Evolutionary conservation across 2,888 invertebrate genomes (phyloP).

Genomic region (Tenthredo mesomela): DNA sequence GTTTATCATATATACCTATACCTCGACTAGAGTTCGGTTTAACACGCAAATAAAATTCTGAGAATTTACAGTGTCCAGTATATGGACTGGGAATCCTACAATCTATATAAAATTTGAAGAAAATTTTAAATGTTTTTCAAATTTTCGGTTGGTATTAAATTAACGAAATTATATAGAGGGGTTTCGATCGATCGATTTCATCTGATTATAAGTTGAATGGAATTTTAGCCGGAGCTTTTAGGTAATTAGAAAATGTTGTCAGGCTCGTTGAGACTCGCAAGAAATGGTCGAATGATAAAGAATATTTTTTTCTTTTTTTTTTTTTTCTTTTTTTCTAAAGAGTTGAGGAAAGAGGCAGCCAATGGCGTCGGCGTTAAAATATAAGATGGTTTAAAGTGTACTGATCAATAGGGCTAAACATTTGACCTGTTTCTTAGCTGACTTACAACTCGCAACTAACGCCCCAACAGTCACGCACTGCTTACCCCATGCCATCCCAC

Average conservation of each 20-base stretch:
- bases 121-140: background rate
- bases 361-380: slow-evolving; percentile 21
- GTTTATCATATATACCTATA: background rate
- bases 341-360: background rate
- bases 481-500: slow-evolving; percentile 51
- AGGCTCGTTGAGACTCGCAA: slow-evolving; percentile 11
- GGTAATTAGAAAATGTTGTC: slow-evolving; percentile 54
- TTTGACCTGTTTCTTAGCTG: slow-evolving; percentile 65
- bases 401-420: slow-evolving; percentile 53
- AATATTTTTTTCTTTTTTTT: background rate
- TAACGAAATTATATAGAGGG: background rate
- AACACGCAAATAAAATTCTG: background rate
- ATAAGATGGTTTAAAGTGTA: slow-evolving; percentile 50
- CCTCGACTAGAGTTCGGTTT: background rate
- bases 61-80: slow-evolving; percentile 8
- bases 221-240: slow-evolving; percentile 53
- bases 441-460: slow-evolving; percentile 60
- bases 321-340: too few species aligned
- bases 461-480: slow-evolving; percentile 66
- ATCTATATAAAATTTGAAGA: too few species aligned
- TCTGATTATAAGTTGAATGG: background rate
- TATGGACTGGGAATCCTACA: too few species aligned
- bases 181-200: background rate
- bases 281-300: background rate
- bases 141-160: background rate